Base-by-base conservation (phyloP, 2,888 invertebrate species). In the Phengaris alcon region DNA sequence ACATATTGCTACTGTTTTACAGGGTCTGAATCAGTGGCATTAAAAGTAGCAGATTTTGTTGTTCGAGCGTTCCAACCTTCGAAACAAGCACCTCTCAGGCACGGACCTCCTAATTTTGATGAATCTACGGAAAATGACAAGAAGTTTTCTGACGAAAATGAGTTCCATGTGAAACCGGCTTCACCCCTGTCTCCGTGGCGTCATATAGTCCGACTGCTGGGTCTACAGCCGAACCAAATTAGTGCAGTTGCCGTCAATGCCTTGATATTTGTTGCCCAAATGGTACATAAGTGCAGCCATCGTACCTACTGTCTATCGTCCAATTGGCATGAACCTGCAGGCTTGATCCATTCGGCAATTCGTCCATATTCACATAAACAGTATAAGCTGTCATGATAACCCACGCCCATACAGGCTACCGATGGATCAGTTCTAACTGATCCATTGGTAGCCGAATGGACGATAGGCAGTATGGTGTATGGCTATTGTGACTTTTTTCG, bases 161-260 rank as follows among this genome's bases (percentile, higher is more conserved):
- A 79, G 79, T 81, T 80, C 77, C 81, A 86, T 57, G 77, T 87
- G 0, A 81, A 88, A 81, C 95, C 96, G 74, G 94, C 89, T 64
- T 86, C 95, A 69, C 94, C 90, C n/a, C 81, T 89, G 82, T 86
- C 89, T 15, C 89, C 92, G 68, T 81, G 88, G 78, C 84, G 86
- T 74, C 86, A 90, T 75, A 93, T 97, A 80, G 94, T 97, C 78
- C 93, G 95, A 72, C 88, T 97, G 75, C 93, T 97, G 80, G 97
- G 97, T 35, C 94, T 97, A 74, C 96, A 97, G 85, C 94, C 96
- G 0, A 95, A 95, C 76, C 96, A 97, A 88, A 94, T 97, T 77
- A 96, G 96, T 52, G 97, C 97, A 0, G 95, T 97, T 64, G 97
- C 97, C 13, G 94, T 97, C 15, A 97, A 97, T 85, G 97, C 96